A percentile compares a stretch with the other conserved stretches of the same genome.
These are phyloP conservation scores for Liolophura sinensis DNA, from an alignment of 1,140 invertebrate genomes.

Conservation along the genomic window DNA sequence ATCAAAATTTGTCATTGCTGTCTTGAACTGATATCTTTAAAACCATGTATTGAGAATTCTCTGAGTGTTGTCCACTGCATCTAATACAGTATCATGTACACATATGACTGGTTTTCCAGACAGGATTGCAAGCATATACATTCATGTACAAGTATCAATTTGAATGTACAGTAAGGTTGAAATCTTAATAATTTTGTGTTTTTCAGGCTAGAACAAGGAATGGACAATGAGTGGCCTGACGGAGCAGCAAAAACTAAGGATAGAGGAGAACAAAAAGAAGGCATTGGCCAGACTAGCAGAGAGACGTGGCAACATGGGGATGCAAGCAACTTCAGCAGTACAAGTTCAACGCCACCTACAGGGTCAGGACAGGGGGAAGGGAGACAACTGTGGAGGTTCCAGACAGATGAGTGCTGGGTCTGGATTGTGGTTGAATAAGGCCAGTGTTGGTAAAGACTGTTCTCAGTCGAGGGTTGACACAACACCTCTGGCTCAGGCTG, in stretches of 20 bases:
- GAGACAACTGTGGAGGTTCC: slow-evolving; percentile 7
- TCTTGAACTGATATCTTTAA: too few species aligned
- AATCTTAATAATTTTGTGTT: too few species aligned
- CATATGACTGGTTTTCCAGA: too few species aligned
- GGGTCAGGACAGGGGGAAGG: slow-evolving; percentile 11
- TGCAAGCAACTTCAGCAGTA: slow-evolving; percentile 13
- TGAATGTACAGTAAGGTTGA: too few species aligned
- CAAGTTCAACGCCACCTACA: slow-evolving; percentile 8
- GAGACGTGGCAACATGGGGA: slow-evolving; percentile 9
- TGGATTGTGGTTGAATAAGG: neutral
- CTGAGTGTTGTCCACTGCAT: too few species aligned
- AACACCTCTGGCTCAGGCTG: too few species aligned
- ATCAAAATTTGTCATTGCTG: too few species aligned
- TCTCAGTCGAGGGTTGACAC: neutral
- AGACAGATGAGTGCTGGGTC: neutral
- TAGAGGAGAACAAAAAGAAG: slow-evolving; percentile 60
- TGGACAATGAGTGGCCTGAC: slow-evolving; percentile 40
- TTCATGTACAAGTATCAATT: too few species aligned
- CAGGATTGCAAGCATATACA: too few species aligned
- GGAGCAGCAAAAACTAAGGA: slow-evolving; percentile 56
- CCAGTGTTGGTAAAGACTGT: neutral
- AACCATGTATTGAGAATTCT: too few species aligned
- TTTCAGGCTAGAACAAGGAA: neutral
- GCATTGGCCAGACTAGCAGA: slow-evolving; percentile 54
- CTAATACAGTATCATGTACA: too few species aligned